Evolutionary conservation across 2,113 vertebrate species (phyloP), one percentile per base, ranked within the genome.

Genomic region (Vulpes lagopus): DNA sequence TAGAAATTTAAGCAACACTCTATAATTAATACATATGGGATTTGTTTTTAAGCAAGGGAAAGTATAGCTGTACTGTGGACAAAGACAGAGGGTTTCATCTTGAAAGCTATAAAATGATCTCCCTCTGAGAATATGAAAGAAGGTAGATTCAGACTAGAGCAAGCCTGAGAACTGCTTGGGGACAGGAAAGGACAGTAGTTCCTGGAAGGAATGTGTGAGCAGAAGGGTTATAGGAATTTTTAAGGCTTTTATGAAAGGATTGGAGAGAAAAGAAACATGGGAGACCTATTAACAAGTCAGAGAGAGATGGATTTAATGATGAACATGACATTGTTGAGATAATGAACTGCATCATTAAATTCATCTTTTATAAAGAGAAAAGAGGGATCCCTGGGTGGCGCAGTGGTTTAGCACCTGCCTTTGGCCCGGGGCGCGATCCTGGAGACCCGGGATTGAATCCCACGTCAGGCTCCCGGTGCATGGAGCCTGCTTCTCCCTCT

Each of bases 21-120:
- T 97, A 5, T 97, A 98, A 97, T 97, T 96, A 98, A 97, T 96
- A 92, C 97, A 93, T 85, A 57, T n/a, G 97, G 94, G 97, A 97
- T 65, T 98, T 85, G 35, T 97, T 81, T 93, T 60, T 38, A 57
- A 96, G 86, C 59, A 60, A 84, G 69, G 30, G 64, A 93, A 96
- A 86, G 35, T 79, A 65, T 49, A 97, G 22, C 67, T 84, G 43
- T 67, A 62, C 38, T 74, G 49, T 43, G n/a, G 35, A 94, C 65
- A 96, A 93, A 78, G 43, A 71, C 67, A 38, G 71, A 95, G 32
- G 62, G 82, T 91, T 96, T 96, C 67, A 93, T 91, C 86, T 94
- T 93, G 81, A 97, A 96, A 94, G 27, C 62, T 53, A 43, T 38
- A 69, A 95, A 95, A 62, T 62, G 27, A 84, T 90, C 71, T 87